Percentiles rank a stretch among this genome's conserved stretches.
Evolutionary conservation across 2,113 vertebrate genomes (phyloP).

Genomic region (Microcebus tavaratra): DNA sequence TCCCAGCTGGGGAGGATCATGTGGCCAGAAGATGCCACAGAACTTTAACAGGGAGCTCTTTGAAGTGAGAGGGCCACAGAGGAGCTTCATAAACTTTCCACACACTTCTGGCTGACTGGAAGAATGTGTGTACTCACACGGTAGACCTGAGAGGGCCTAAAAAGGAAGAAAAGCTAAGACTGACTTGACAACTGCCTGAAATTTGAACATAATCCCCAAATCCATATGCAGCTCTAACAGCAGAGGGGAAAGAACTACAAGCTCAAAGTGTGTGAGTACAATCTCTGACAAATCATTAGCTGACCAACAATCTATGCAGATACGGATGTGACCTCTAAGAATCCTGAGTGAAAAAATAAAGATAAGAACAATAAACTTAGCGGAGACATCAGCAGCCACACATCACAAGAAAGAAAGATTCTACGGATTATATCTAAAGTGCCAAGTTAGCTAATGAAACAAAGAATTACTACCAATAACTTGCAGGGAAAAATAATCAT

Average conservation of each 20-base stretch:
- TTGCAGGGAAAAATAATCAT: not conserved
- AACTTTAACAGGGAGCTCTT: not conserved
- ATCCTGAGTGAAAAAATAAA: not conserved
- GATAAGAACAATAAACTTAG: not conserved
- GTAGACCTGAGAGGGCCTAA: not conserved
- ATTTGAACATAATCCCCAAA: not conserved
- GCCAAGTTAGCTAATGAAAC: not conserved
- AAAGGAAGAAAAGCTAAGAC: not conserved
- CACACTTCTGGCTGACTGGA: not conserved
- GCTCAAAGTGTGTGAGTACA: not conserved
- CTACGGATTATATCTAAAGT: not conserved
- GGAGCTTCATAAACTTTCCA: not conserved
- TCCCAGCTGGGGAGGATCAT: not conserved
- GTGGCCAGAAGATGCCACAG: not conserved
- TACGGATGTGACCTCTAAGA: not conserved
- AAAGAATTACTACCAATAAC: not conserved
- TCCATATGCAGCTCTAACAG: not conserved
- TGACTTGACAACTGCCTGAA: not conserved
- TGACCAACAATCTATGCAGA: not conserved
- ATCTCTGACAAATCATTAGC: not conserved
- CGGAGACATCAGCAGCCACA: not conserved
- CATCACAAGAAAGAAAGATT: not conserved
- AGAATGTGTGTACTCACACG: not conserved
- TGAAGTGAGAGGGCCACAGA: not conserved
- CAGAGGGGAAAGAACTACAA: not conserved